Conservation (phyloP, 1,140 invertebrate genomes). For the Dufourea novaeangliae region DNA sequence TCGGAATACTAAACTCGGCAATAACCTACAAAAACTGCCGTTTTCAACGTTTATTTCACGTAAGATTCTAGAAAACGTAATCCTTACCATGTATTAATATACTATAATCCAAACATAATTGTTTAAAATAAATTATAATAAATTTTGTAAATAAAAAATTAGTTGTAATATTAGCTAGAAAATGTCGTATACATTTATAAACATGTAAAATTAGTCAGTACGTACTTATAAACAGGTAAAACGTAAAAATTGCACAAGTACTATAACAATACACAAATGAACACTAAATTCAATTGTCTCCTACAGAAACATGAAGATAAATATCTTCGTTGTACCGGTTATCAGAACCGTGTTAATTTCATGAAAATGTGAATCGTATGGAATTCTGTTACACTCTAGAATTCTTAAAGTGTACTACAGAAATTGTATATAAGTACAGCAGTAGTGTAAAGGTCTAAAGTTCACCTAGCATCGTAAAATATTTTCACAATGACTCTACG, state of each 20-base stretch:
- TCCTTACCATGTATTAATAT: not conserved
- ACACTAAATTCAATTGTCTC: slow-evolving; percentile 6
- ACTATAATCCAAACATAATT: not conserved
- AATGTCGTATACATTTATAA: too few relatives aligned
- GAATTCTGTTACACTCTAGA: not conserved
- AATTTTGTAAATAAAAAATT: not conserved
- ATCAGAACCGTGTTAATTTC: slow-evolving; percentile 15
- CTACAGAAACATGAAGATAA: slow-evolving; percentile 6
- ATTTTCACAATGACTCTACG: not conserved
- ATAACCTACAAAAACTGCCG: too few relatives aligned
- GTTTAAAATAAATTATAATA: not conserved
- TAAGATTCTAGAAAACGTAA: not conserved
- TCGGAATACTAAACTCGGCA: not conserved
- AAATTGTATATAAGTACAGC: slow-evolving; percentile 35
- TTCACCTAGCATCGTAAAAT: not conserved
- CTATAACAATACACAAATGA: slow-evolving; percentile 8
- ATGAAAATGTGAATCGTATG: slow-evolving; percentile 1
- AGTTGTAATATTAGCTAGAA: too few relatives aligned
- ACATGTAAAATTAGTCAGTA: too few relatives aligned
- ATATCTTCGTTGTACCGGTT: slow-evolving; percentile 26
- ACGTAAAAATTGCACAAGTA: too few relatives aligned
- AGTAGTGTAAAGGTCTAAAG: not conserved
- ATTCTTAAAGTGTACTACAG: not conserved
- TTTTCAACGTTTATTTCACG: not conserved
- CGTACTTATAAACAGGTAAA: too few relatives aligned